These are phyloP conservation scores for Calliphora vicina DNA, from an alignment of 1,140 invertebrate species.

Conservation along the genomic window DNA sequence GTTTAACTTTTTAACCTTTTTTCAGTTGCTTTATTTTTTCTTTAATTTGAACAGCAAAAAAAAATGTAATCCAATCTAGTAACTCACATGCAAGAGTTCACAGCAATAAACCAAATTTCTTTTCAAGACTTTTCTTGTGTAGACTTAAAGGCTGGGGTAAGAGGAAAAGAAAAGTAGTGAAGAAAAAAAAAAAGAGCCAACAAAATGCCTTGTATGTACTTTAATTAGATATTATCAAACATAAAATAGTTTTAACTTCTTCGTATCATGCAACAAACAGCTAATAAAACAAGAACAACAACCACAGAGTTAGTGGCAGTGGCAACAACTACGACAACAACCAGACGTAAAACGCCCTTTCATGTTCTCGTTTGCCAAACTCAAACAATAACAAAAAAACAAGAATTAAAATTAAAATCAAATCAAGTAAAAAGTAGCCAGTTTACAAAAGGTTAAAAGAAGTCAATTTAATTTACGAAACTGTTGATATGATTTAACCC, in stretches of 20 bases:
- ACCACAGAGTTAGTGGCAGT: no score
- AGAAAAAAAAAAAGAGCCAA: neutral
- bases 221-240: slow-evolving; percentile 6
- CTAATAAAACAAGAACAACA: neutral
- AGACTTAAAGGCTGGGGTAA: neutral
- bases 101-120: neutral
- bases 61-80: neutral
- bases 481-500: neutral
- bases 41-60: neutral
- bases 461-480: neutral
- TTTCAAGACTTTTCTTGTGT: neutral
- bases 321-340: neutral
- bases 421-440: neutral
- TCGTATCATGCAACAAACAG: neutral
- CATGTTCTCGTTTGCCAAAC: neutral
- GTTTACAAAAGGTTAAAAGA: neutral
- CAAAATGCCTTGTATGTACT: neutral
- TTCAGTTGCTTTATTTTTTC: neutral
- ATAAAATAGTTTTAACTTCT: slow-evolving; percentile 10
- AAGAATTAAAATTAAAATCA: neutral
- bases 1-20: slow-evolving; percentile 6
- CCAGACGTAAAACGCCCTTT: neutral
- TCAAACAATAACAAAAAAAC: neutral
- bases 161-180: neutral
- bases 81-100: neutral